These are phyloP conservation scores for Drosophila lacertosa DNA, from an alignment of 1,140 invertebrate genomes.

Conservation along the genomic window DNA sequence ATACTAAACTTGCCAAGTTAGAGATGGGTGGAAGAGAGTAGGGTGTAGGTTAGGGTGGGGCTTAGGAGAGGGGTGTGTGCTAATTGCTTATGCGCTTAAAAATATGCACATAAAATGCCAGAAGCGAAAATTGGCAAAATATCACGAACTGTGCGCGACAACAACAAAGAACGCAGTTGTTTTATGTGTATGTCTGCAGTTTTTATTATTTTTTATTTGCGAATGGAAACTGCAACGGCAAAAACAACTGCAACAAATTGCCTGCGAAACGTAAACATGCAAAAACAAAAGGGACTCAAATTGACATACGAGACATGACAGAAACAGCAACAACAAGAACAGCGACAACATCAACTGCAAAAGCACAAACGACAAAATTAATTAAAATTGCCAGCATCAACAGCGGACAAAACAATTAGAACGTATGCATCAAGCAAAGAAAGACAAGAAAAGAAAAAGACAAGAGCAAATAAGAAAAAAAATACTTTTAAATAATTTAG, in stretches of 20 bases:
- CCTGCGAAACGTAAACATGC: conserved; percentile 58
- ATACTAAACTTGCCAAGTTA: conserved; percentile 33
- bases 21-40: not conserved
- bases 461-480: not conserved
- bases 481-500: not conserved
- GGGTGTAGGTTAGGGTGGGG: not conserved
- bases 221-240: conserved; percentile 25
- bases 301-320: conserved; percentile 26
- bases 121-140: conserved; percentile 59
- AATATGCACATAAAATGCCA: conserved; percentile 59
- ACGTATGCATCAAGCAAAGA: conserved; percentile 11
- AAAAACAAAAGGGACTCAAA: conserved; percentile 34
- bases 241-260: conserved; percentile 46
- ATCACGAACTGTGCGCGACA: conserved; percentile 59
- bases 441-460: not conserved
- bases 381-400: conserved; percentile 53
- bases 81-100: conserved; percentile 57
- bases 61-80: conserved; percentile 23
- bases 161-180: conserved; percentile 42
- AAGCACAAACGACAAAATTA: conserved; percentile 37
- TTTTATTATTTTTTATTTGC: conserved; percentile 36
- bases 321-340: conserved; percentile 5
- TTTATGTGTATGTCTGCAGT: conserved; percentile 6
- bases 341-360: conserved; percentile 2
- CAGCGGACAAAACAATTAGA: conserved; percentile 38